Percentiles rank a stretch among this genome's conserved stretches.
Evolutionary conservation across 2,113 vertebrate genomes (phyloP).

Genomic region (Dasyprocta punctata): DNA sequence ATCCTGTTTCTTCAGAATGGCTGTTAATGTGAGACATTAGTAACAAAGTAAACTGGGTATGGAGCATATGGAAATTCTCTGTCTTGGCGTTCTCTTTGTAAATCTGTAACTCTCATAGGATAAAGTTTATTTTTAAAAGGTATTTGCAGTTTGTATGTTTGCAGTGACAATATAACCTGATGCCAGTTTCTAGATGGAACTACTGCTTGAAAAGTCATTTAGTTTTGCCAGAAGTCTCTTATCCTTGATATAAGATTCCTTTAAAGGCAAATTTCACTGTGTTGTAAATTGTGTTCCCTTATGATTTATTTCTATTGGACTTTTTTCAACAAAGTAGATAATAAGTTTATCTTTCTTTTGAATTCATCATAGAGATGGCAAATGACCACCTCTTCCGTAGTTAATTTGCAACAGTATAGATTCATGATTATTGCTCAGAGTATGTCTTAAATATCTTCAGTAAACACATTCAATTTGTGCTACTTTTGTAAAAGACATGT

Average conservation of each 20-base stretch:
- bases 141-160: background rate
- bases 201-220: background rate
- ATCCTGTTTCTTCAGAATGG: background rate
- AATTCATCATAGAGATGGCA: background rate
- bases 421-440: slow-evolving; percentile 15
- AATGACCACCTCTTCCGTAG: background rate
- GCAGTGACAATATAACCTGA: background rate
- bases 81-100: background rate
- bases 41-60: background rate
- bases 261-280: background rate
- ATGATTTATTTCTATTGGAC: background rate
- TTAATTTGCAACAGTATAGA: background rate
- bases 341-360: background rate
- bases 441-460: background rate
- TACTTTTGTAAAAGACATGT: slow-evolving; percentile 15
- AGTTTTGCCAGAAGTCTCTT: background rate
- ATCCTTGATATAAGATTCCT: background rate
- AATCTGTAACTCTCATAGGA: background rate
- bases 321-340: background rate
- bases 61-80: background rate
- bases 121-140: background rate
- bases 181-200: background rate
- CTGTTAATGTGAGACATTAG: background rate
- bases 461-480: background rate
- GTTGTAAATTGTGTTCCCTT: background rate